A percentile compares a stretch with the other conserved stretches of the same genome.
Evolutionary conservation across 1,140 invertebrate genomes (phyloP).

Genomic region (Pogonomyrmex californicus): DNA sequence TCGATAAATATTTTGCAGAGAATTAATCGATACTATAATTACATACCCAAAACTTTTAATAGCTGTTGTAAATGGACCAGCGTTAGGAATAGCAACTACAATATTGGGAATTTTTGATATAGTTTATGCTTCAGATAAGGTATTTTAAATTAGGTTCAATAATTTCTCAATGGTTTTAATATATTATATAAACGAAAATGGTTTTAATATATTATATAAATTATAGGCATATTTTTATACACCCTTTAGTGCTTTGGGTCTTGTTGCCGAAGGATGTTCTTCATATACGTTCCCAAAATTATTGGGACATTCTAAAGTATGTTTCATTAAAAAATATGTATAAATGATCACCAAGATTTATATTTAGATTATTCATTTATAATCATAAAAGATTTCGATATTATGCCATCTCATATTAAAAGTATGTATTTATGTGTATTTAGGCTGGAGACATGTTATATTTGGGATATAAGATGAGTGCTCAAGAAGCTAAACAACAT

Average conservation of each 20-base stretch:
- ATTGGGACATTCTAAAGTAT: slow-evolving; percentile 92
- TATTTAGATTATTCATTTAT: not conserved
- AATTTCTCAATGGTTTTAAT: not conserved
- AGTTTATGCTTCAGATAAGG: slow-evolving; percentile 94
- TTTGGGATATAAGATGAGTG: slow-evolving; percentile 93
- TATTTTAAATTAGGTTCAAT: slow-evolving; percentile 76
- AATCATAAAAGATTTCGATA: slow-evolving; percentile 43
- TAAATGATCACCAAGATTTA: slow-evolving; percentile 27
- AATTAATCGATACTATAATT: slow-evolving; percentile 94
- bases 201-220: not conserved
- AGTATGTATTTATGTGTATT: slow-evolving; percentile 84
- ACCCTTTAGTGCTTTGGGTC: slow-evolving; percentile 93
- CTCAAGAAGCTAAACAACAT: slow-evolving; percentile 90
- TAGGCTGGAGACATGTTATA: slow-evolving; percentile 94
- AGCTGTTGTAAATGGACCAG: slow-evolving; percentile 96
- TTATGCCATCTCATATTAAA: slow-evolving; percentile 2
- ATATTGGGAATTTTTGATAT: slow-evolving; percentile 95
- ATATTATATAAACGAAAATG: not conserved
- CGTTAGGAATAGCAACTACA: slow-evolving; percentile 96
- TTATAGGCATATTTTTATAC: slow-evolving; percentile 94
- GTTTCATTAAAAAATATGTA: slow-evolving; percentile 31
- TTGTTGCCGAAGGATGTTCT: slow-evolving; percentile 95
- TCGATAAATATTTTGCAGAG: slow-evolving; percentile 81
- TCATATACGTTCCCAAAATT: slow-evolving; percentile 94
- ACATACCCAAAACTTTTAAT: slow-evolving; percentile 96